Percentiles rank a stretch among this genome's conserved stretches.
phyloP scores from a whole-genome alignment of 2,797 vertebrate species.

The Pelochelys cantorii region DNA sequence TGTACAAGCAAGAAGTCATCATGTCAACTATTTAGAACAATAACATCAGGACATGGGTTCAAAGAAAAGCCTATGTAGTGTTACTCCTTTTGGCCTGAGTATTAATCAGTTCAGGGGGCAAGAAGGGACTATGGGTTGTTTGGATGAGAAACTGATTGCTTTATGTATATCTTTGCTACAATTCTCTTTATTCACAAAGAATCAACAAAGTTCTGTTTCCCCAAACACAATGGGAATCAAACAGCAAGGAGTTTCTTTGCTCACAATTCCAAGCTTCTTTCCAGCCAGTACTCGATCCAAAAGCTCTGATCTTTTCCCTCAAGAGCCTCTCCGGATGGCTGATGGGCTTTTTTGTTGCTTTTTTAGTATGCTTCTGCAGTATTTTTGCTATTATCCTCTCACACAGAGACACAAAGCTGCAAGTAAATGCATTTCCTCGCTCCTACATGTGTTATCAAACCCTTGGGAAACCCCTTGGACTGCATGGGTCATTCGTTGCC shows the following conservation, averaged over 20 bases:
- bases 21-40: not conserved
- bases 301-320: not conserved
- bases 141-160: not conserved
- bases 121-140: not conserved
- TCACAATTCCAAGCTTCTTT: not conserved
- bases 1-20: not conserved
- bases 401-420: fast-evolving
- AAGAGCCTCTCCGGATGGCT: fast-evolving
- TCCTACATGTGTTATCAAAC: not conserved
- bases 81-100: fast-evolving
- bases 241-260: not conserved
- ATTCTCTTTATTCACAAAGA: not conserved
- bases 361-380: not conserved
- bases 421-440: not conserved
- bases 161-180: not conserved
- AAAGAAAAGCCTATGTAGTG: not conserved
- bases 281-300: not conserved
- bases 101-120: not conserved
- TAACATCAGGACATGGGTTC: not conserved
- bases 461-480: not conserved
- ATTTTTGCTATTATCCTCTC: not conserved
- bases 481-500: not conserved
- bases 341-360: fast-evolving
- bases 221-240: not conserved
- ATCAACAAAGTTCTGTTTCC: too few species aligned